Conservation (phyloP, 2,797 vertebrate species). For the Hephaestus fuliginosus region DNA sequence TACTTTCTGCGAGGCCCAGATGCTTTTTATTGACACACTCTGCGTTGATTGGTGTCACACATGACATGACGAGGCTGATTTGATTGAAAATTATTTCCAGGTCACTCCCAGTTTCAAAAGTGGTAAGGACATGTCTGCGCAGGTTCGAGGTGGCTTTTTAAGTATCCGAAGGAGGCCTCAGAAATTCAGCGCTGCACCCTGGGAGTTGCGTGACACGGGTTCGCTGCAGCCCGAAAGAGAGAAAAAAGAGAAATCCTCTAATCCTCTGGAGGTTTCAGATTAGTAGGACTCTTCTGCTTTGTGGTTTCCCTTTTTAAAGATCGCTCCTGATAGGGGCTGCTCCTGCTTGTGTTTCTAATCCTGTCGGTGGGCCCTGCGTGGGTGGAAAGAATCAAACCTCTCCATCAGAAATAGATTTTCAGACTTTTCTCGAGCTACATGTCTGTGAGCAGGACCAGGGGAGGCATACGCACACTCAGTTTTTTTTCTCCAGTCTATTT, state of each 20-base stretch:
- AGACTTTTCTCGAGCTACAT: neutral
- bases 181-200: conserved; percentile 62
- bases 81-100: conserved; percentile 66
- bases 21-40: conserved; percentile 15
- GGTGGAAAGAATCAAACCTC: conserved; percentile 22
- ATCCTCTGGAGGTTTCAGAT: conserved; percentile 57
- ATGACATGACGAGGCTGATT: conserved; percentile 36
- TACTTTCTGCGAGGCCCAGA: conserved; percentile 9
- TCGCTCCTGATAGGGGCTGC: conserved; percentile 34
- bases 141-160: conserved; percentile 61
- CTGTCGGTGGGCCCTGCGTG: conserved; percentile 5
- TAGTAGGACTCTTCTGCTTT: conserved; percentile 37
- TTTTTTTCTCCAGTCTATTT: conserved; percentile 71
- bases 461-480: conserved; percentile 28
- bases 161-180: conserved; percentile 56
- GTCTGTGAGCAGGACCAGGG: conserved; percentile 11
- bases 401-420: conserved; percentile 19
- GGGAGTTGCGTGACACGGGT: conserved; percentile 66
- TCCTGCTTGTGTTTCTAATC: conserved; percentile 36
- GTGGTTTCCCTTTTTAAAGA: conserved; percentile 59
- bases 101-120: conserved; percentile 61
- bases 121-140: conserved; percentile 63
- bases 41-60: conserved; percentile 42
- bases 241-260: conserved; percentile 46
- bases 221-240: conserved; percentile 51